Conservation (phyloP, 2,888 invertebrate genomes). For the Agrenia bidenticulata region DNA sequence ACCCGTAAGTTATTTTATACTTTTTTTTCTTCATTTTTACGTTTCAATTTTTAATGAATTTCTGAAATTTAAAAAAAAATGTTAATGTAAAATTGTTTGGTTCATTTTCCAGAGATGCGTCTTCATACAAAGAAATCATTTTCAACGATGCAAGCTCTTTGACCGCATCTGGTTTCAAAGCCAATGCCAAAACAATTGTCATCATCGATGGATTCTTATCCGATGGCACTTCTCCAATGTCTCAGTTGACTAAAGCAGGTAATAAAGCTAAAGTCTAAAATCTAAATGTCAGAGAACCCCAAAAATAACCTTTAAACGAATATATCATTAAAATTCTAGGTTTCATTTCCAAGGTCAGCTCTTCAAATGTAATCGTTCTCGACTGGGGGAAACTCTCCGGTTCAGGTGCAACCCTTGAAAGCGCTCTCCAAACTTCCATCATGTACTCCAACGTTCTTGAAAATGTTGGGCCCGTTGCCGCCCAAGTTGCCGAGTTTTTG, state of each 20-base stretch:
- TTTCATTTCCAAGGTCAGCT: too few species aligned
- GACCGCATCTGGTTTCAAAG: slow-evolving; percentile 18
- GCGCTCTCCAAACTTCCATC: slow-evolving; percentile 7
- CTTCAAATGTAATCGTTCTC: slow-evolving; percentile 33
- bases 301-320: too few species aligned
- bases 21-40: too few species aligned
- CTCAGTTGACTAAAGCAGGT: slow-evolving; percentile 1
- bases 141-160: slow-evolving; percentile 7
- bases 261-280: too few species aligned
- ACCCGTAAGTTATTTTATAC: too few species aligned
- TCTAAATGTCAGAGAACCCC: too few species aligned
- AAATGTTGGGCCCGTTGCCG: slow-evolving; percentile 36
- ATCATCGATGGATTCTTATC: slow-evolving; percentile 36
- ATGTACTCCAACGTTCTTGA: slow-evolving; percentile 31
- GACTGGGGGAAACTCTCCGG: slow-evolving; percentile 41
- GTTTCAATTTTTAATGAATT: too few species aligned
- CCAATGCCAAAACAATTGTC: slow-evolving; percentile 18
- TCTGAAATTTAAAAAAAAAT: too few species aligned
- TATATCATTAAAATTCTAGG: too few species aligned
- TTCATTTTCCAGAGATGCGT: too few species aligned
- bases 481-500: slow-evolving; percentile 34
- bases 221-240: slow-evolving; percentile 26
- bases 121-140: too few species aligned
- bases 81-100: too few species aligned
- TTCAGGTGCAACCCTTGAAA: slow-evolving; percentile 24